Base-by-base conservation (phyloP, 2,888 invertebrate genomes). In the Eumacrocentrus americanus region DNA sequence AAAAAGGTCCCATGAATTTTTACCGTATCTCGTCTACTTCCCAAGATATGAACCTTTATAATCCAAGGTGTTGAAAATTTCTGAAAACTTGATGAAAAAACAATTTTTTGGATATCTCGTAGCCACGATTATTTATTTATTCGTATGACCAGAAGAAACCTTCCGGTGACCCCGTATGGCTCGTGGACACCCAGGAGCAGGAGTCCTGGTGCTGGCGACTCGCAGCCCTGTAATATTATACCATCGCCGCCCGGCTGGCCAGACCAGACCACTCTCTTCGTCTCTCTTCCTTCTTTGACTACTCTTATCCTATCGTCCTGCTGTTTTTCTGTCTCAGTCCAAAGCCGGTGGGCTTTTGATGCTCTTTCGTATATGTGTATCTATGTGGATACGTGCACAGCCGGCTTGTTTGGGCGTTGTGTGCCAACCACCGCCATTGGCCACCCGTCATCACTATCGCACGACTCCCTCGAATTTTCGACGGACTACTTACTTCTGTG, bases 181-280 rank as follows among this genome's bases (percentile, higher is more conserved):
- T 42, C 52, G 48, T 60, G 58, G 58, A 50, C 60, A 56, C 46
- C 63, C 63, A 40, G 62, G 63, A 66, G 63, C 63, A 40, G 62
- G 63, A 66, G 63, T 62, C 62, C 61, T 59, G 55, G 57, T 52
- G 58, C 54, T 56, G 44, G 23, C 9, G 29, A 4, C 29, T 29
- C 9, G 29, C 29, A 63, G 63, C 72, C 73, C 72, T 75, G 77
- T 77, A 77, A 78, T 75, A 76, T 73, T 75, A 77, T 64, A 77
- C 76, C 76, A 70, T 64, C 73, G 67, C 75, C 77, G 71, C 64
- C 72, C 67, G 65, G 65, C 71, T 70, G 64, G 61, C 66, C 55
- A 59, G 37, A 48, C 38, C 50, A 38, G n/a, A 18, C 56, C 40
- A 9, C 37, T 51, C 58, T 47, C 37, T 61, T 61, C 35, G 29